These are phyloP conservation scores for Coregonus ussuriensis DNA, from an alignment of 2,797 vertebrate species.

Conservation along the genomic window DNA sequence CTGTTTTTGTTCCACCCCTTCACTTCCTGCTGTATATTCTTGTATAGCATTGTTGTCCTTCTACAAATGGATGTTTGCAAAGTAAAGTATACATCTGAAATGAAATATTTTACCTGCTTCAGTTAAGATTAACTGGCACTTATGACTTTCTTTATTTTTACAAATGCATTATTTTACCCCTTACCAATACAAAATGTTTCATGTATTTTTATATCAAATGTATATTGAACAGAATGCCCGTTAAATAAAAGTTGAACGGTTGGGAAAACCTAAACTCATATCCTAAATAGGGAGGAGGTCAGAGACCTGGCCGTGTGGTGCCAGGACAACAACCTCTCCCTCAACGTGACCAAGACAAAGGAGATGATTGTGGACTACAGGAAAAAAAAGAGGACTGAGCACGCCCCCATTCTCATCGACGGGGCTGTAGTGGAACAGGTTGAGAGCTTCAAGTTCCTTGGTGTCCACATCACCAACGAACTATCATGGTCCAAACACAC, in stretches of 20 bases:
- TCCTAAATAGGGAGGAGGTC: neutral
- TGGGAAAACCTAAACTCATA: neutral
- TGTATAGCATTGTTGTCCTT: neutral
- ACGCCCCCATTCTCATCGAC: too few species aligned
- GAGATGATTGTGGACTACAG: too few species aligned
- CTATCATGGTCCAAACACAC: too few species aligned
- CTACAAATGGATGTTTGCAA: neutral
- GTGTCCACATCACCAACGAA: too few species aligned
- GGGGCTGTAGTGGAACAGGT: too few species aligned
- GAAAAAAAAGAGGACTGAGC: too few species aligned
- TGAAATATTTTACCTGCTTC: neutral
- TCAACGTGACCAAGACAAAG: too few species aligned
- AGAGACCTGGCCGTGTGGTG: too few species aligned
- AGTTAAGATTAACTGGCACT: neutral
- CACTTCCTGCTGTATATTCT: constrained; percentile 3
- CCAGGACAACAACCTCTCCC: too few species aligned
- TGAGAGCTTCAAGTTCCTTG: too few species aligned
- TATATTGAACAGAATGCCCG: neutral
- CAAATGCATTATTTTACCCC: neutral
- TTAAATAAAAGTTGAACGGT: neutral
- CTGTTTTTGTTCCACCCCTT: constrained; percentile 14
- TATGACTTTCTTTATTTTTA: neutral
- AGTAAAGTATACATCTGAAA: too few species aligned
- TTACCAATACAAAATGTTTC: neutral
- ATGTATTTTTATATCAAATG: neutral